Evolutionary conservation across 2,797 vertebrate species (phyloP).

Genomic region (Triplophysa yarkandensis): DNA sequence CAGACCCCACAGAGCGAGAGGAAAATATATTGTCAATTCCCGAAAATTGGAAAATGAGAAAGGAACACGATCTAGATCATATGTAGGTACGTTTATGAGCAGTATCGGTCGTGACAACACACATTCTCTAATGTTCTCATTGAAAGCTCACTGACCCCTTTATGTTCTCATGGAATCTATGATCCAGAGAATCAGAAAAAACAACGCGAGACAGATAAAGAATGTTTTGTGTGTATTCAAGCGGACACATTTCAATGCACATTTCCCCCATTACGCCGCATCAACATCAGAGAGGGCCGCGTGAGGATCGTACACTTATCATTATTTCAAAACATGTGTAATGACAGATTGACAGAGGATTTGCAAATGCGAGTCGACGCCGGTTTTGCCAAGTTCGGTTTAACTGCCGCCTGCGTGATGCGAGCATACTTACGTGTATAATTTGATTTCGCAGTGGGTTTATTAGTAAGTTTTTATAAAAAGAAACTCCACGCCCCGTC

Average conservation of each 20-base stretch:
- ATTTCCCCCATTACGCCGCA: conserved; percentile 93
- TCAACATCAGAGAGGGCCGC: conserved; percentile 87
- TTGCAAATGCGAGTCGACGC: conserved; percentile 92
- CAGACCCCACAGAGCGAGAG: neutral
- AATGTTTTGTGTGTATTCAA: conserved; percentile 95
- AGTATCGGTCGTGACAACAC: neutral
- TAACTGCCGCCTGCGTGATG: conserved; percentile 84
- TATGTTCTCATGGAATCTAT: conserved; percentile 71
- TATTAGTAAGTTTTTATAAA: conserved; percentile 85
- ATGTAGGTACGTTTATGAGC: neutral
- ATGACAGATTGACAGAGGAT: conserved; percentile 97
- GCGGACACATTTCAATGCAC: conserved; percentile 90
- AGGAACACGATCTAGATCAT: neutral
- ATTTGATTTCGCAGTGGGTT: conserved; percentile 89
- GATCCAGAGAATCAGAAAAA: conserved; percentile 86
- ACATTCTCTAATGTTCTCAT: neutral
- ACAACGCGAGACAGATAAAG: conserved; percentile 87
- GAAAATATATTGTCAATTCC: neutral
- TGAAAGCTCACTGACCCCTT: conserved; percentile 56
- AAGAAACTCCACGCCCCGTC: conserved; percentile 82
- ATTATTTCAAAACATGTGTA: conserved; percentile 99
- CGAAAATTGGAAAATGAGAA: neutral
- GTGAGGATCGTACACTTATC: conserved; percentile 90
- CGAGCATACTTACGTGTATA: conserved; percentile 91
- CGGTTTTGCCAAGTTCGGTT: conserved; percentile 87